Conservation (phyloP, 2,888 invertebrate species). For the Noctua pronuba region DNA sequence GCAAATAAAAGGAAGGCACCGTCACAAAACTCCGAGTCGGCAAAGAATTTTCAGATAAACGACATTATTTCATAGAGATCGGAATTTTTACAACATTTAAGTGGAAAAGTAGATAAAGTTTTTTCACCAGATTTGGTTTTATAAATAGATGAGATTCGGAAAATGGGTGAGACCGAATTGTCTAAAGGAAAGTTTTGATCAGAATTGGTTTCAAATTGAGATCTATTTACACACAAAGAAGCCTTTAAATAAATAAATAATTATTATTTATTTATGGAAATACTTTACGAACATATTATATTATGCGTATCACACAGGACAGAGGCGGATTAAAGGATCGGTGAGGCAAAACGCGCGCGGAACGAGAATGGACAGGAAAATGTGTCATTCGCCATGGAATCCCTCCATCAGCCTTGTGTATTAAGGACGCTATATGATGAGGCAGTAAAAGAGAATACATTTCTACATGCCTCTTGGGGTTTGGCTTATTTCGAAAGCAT, state of each 20-base stretch:
- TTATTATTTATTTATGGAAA: constrained; percentile 27
- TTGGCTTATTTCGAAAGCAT: background rate
- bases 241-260: background rate
- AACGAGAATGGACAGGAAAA: constrained; percentile 57
- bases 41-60: constrained; percentile 48
- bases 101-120: constrained; percentile 18
- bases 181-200: background rate
- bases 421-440: constrained; percentile 50
- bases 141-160: background rate
- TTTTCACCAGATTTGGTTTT: constrained; percentile 25
- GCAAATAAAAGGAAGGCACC: constrained; percentile 50
- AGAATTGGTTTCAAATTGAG: background rate
- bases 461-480: constrained; percentile 34
- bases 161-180: background rate
- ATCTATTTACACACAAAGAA: background rate
- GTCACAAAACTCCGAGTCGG: constrained; percentile 44
- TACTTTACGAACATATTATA: constrained; percentile 9
- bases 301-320: constrained; percentile 46
- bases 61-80: constrained; percentile 53
- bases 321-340: constrained; percentile 49
- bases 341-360: constrained; percentile 43
- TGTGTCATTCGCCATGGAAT: constrained; percentile 56
- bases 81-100: constrained; percentile 32
- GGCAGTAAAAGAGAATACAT: constrained; percentile 59
- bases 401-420: constrained; percentile 53